phyloP scores from a whole-genome alignment of 2,797 vertebrate genomes.

The Mormyrops attenuatus region DNA sequence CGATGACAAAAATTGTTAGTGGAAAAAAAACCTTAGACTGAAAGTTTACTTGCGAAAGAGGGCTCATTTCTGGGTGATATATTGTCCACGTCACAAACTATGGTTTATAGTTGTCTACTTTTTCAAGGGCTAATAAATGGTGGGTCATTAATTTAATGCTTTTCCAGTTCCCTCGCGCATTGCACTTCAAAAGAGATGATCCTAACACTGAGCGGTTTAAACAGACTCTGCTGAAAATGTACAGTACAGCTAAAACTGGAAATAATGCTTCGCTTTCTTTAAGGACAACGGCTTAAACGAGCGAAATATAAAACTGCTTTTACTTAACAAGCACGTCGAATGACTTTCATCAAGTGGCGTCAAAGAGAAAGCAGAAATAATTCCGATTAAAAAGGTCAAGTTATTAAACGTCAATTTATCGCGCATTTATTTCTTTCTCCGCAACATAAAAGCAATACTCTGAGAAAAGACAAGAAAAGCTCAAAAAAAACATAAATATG shows the following conservation, averaged over 20 bases:
- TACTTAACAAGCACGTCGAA: background rate
- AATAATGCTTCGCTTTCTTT: slow-evolving; percentile 45
- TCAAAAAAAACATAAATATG: background rate
- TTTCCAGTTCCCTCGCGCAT: slow-evolving; percentile 51
- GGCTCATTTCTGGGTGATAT: slow-evolving; percentile 15
- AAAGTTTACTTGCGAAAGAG: background rate
- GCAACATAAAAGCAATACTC: background rate
- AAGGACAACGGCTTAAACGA: slow-evolving; percentile 36
- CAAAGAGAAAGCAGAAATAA: background rate
- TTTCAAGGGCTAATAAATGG: slow-evolving; percentile 56
- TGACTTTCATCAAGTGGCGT: background rate
- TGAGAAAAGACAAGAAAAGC: background rate
- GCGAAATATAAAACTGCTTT: background rate
- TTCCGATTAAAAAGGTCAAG: background rate
- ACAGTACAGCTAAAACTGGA: background rate
- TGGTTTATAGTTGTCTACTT: background rate
- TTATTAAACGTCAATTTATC: background rate
- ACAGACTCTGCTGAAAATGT: slow-evolving; percentile 21
- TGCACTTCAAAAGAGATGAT: slow-evolving; percentile 32
- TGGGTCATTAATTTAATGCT: slow-evolving; percentile 61
- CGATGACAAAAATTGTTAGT: background rate
- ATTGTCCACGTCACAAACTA: slow-evolving; percentile 47
- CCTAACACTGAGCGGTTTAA: slow-evolving; percentile 52
- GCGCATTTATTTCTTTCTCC: background rate
- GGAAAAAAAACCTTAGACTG: background rate